Base-by-base conservation (phyloP, 1,140 invertebrate genomes). In the Phymastichus coffea region DNA sequence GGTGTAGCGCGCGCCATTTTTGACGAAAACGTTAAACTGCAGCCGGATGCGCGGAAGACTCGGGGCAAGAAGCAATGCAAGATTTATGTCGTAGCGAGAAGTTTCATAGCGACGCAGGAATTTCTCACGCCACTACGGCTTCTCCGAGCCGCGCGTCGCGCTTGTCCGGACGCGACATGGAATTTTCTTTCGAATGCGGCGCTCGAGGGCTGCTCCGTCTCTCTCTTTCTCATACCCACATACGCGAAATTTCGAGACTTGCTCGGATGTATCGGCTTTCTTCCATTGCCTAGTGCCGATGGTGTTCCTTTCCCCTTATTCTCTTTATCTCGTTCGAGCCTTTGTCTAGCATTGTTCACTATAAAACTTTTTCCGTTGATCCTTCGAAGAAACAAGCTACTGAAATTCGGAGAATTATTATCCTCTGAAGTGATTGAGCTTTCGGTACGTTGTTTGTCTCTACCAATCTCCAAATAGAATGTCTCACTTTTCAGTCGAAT, bases 141-240 rank as follows among this genome's bases (percentile, higher is more conserved):
- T 20, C 15, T 30, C 51, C 37, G 22, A 14, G n/a, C n/a, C n/a
- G n/a, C n/a, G n/a, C 20, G 25, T 41, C 26, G 28, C 38, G 41
- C 57, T 38, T 57, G 48, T n/a, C n/a, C n/a, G 15, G 57, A 43
- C 30, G 46, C 56, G 53, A 47, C 28, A 25, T 55, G 68, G 66
- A 70, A 70, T 70, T 70, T 64, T 61, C 49, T 63, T 64, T 61
- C 64, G 67, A 64, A 68, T 70, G 69, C n/a, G n/a, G n/a, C n/a
- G n/a, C n/a, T n/a, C n/a, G n/a, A n/a, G n/a, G 69, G 64, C 67
- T 53, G 52, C 51, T 52, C 41, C 63, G 48, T 56, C 65, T 64
- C 53, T 65, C 65, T 61, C 63, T 62, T 63, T 58, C 60, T 57
- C 44, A 53, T 57, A 57, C n/a, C n/a, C n/a, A n/a, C n/a, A n/a